Percentiles rank a stretch among this genome's conserved stretches.
phyloP scores from a whole-genome alignment of 2,888 invertebrate species.

The Trissolcus japonicus region DNA sequence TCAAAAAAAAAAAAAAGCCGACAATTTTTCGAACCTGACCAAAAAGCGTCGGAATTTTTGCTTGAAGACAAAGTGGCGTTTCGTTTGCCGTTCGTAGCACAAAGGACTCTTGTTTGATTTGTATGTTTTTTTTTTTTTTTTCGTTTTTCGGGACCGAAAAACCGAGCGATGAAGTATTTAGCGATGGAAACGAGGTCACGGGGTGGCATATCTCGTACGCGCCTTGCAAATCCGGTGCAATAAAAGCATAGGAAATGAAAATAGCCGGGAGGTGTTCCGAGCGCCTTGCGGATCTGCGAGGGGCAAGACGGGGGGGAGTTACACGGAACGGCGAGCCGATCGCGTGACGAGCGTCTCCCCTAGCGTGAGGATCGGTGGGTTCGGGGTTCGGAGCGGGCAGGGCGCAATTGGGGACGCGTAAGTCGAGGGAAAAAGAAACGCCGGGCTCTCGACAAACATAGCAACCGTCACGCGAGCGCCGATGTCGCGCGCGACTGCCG shows the following conservation, averaged over 20 bases:
- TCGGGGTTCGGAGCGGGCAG: constrained; percentile 14
- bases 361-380: constrained; percentile 46
- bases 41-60: no score
- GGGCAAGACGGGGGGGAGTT: constrained; percentile 9
- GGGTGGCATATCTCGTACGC: constrained; percentile 26
- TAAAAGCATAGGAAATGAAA: constrained; percentile 48
- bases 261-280: constrained; percentile 29
- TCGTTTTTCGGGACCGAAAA: neutral
- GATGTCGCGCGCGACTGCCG: constrained; percentile 43
- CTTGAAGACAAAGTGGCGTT: neutral
- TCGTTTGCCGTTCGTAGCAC: constrained; percentile 19
- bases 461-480: constrained; percentile 73
- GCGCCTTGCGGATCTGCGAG: constrained; percentile 7
- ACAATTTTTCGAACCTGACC: neutral
- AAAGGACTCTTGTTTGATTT: constrained; percentile 31
- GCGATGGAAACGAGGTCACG: constrained; percentile 29
- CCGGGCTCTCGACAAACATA: constrained; percentile 69
- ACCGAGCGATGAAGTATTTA: constrained; percentile 43
- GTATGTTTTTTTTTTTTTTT: constrained; percentile 9
- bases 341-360: constrained; percentile 58
- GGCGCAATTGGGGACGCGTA: constrained; percentile 24
- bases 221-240: constrained; percentile 19
- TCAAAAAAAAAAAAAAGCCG: neutral
- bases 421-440: constrained; percentile 20
- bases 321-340: constrained; percentile 48